Percentiles rank a stretch among this genome's conserved stretches.
Evolutionary conservation across 1,140 invertebrate species (phyloP).

Genomic region (Mesaphorura yosii): DNA sequence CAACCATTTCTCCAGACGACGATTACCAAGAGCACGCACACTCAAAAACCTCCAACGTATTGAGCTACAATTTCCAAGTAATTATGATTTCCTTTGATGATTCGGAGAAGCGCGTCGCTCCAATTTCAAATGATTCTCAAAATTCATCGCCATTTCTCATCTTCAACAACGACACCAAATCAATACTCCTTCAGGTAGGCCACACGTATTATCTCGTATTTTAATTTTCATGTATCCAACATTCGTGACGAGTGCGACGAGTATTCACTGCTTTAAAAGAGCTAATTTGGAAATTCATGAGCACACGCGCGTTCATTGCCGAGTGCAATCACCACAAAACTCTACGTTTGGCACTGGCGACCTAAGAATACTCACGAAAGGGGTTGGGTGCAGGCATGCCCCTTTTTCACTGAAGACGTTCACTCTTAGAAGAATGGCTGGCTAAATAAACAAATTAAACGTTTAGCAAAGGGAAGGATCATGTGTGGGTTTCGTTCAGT

Average conservation of each 20-base stretch:
- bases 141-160: not conserved
- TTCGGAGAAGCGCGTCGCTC: no score
- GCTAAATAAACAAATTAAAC: no score
- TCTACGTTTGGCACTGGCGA: no score
- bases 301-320: not conserved
- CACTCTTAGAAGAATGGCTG: no score
- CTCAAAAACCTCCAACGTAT: not conserved
- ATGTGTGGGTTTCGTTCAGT: no score
- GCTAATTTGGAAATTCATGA: not conserved
- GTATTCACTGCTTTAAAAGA: not conserved
- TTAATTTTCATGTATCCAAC: not conserved
- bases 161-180: not conserved
- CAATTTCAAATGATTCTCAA: not conserved
- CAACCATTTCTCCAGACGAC: not conserved
- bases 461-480: no score
- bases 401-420: no score
- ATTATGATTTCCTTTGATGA: slow-evolving; percentile 16
- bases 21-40: not conserved
- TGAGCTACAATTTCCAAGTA: slow-evolving; percentile 12
- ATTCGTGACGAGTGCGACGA: not conserved
- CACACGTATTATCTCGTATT: not conserved
- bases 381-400: no score
- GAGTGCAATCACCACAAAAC: no score
- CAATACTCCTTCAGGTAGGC: not conserved
- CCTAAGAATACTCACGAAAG: no score